Conservation (phyloP, 2,113 vertebrate species). For the Chelonoidis abingdonii region DNA sequence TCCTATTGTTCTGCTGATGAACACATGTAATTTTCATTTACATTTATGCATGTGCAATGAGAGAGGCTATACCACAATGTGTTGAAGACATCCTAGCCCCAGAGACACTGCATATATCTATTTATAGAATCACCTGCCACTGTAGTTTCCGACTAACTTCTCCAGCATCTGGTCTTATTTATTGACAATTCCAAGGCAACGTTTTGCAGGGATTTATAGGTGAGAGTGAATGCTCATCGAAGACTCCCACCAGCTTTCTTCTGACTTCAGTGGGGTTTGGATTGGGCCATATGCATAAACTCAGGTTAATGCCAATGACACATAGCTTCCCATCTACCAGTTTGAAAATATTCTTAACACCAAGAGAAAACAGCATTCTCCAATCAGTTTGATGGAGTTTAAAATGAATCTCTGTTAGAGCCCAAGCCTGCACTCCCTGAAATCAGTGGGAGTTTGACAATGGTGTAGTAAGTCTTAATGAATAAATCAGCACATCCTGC, state of each 20-base stretch:
- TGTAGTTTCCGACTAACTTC: conserved; percentile 22
- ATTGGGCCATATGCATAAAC: neutral
- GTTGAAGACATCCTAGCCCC: conserved; percentile 24
- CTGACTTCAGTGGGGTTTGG: neutral
- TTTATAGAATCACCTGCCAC: conserved; percentile 20
- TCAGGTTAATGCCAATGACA: neutral
- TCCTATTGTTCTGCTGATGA: conserved; percentile 54
- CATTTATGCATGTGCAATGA: conserved; percentile 6
- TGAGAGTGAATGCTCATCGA: neutral
- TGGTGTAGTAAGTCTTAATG: neutral
- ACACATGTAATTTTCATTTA: conserved; percentile 29
- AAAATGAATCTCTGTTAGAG: neutral
- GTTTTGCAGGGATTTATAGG: neutral
- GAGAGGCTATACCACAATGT: conserved; percentile 3
- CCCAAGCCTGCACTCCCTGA: neutral
- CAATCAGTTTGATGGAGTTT: conserved; percentile 26
- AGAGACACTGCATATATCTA: conserved; percentile 25
- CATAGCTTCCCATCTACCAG: neutral
- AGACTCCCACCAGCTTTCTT: too few species aligned
- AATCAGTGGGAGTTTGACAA: neutral
- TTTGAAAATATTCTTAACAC: conserved; percentile 22
- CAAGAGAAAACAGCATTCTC: conserved; percentile 14
- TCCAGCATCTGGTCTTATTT: conserved; percentile 34
- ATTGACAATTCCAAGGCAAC: conserved; percentile 40
- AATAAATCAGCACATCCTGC: accelerated